Evolutionary conservation across 2,113 vertebrate species (phyloP), one percentile per base, ranked within the genome.

Genomic region (Takifugu bimaculatus): DNA sequence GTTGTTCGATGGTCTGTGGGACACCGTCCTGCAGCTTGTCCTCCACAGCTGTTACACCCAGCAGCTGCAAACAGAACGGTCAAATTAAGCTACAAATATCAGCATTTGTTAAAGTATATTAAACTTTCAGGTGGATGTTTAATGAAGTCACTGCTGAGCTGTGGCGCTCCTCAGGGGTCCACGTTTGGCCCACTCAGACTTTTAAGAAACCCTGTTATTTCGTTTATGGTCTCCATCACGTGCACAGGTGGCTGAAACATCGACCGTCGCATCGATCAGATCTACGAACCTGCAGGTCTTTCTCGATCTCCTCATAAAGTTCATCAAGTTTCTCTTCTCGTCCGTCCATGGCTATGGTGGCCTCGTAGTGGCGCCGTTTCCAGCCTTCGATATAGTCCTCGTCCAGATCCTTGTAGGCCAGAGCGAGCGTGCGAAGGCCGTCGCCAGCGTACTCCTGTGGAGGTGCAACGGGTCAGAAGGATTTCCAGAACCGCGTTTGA

Each of bases 21-120:
- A 99, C 96, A 0, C 93, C 93, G 0, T 95, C 93, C 68, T 99
- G 96, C n/a, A 98, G 81, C 82, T 98, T 98, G 88, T 98, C 96
- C 81, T 98, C 96, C 54, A 98, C 93, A 0, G 95, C 96, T 35
- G 95, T 95, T 3, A 94, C 91, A 57, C 95, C 94, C 76, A 96
- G 55, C 35, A 96, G 74, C 94, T 96, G 42, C 6, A 85, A 70
- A 66, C n/a, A 80, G 15, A 4, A 54, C 29, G 15, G 5, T 50
- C 15, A 1, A 9, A 25, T 25, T 50, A 11, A 15, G 25, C 6
- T 4, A 50, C 35, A 1, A 10, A 20, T 1, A 20, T 20, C 20
- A 20, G 20, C 20, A 20, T 20, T 20, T 20, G 20, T 20, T 20
- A 20, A 20, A 20, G 20, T 20, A 20, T 20, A 20, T 20, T 20